A percentile compares a stretch with the other conserved stretches of the same genome.
Conservation (phyloP, 2,113 vertebrate genomes). For the Vimba vimba region DNA sequence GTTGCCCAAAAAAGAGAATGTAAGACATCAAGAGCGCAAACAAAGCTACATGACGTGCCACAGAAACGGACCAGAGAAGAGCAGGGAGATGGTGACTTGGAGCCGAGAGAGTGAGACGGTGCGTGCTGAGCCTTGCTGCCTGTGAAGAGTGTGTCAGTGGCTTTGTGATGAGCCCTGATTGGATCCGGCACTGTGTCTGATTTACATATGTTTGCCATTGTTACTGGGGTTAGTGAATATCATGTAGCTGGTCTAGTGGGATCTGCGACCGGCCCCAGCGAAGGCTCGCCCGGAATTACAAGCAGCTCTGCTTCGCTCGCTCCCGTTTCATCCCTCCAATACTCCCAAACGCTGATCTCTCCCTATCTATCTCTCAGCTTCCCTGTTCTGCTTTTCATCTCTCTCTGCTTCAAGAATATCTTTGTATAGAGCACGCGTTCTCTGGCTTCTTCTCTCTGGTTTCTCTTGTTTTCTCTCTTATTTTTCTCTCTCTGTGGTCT, state of each 20-base stretch:
- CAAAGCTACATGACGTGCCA: constrained; percentile 6
- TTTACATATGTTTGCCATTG: constrained; percentile 82
- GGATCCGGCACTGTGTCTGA: constrained; percentile 71
- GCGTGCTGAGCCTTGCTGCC: constrained; percentile 35
- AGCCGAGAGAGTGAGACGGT: constrained; percentile 1
- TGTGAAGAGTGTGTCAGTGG: constrained; percentile 60
- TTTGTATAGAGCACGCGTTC: not conserved
- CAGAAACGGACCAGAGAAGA: constrained; percentile 20
- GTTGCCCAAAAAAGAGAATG: not conserved
- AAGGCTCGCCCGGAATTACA: constrained; percentile 69
- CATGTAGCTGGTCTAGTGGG: constrained; percentile 75
- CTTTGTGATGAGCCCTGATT: constrained; percentile 73
- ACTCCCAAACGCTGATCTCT: constrained; percentile 36
- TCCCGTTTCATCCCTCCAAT: constrained; percentile 45
- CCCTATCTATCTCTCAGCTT: constrained; percentile 37
- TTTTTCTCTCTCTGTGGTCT: constrained; percentile 19
- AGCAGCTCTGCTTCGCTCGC: constrained; percentile 61
- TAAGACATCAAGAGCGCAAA: constrained; percentile 28
- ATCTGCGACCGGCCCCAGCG: constrained; percentile 65
- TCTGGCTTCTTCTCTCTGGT: constrained; percentile 20
- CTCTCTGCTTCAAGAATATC: constrained; percentile 32
- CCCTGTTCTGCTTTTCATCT: constrained; percentile 31
- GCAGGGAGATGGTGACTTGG: not conserved
- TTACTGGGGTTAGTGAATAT: constrained; percentile 79
- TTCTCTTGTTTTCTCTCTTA: constrained; percentile 15